Conservation (phyloP, 1,140 invertebrate genomes). For the Maniola jurtina region DNA sequence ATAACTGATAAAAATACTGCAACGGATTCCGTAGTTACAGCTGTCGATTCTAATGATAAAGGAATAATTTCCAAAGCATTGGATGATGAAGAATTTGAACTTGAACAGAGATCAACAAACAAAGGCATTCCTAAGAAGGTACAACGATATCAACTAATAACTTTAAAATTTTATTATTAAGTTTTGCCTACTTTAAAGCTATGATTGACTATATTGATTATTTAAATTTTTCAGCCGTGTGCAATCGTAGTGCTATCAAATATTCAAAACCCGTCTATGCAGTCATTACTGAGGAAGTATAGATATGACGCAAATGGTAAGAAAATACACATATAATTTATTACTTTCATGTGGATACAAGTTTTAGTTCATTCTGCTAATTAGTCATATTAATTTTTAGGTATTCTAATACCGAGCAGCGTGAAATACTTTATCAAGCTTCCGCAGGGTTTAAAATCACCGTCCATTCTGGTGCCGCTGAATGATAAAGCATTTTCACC, state of each 20-base stretch:
- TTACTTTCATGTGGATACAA: neutral
- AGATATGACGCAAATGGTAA: slow-evolving; percentile 66
- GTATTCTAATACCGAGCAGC: slow-evolving; percentile 63
- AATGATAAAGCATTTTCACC: slow-evolving; percentile 66
- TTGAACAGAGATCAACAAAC: slow-evolving; percentile 30
- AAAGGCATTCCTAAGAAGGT: slow-evolving; percentile 39
- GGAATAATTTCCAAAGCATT: slow-evolving; percentile 26
- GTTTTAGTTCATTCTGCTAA: neutral
- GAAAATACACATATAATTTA: neutral
- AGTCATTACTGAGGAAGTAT: slow-evolving; percentile 63
- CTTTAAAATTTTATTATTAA: neutral
- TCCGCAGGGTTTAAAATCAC: slow-evolving; percentile 44
- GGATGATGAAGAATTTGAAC: slow-evolving; percentile 36
- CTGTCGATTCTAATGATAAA: slow-evolving; percentile 37
- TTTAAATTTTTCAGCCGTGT: slow-evolving; percentile 48
- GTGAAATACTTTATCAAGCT: slow-evolving; percentile 68
- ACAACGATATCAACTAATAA: neutral
- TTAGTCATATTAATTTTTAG: slow-evolving; percentile 45
- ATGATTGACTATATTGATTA: slow-evolving; percentile 3
- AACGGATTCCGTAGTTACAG: slow-evolving; percentile 14
- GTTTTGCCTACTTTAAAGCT: neutral
- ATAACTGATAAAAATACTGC: slow-evolving; percentile 26
- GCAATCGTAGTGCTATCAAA: slow-evolving; percentile 61
- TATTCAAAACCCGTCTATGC: slow-evolving; percentile 56
- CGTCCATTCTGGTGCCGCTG: slow-evolving; percentile 54